These are phyloP conservation scores for Sebastes trivittatus DNA, from an alignment of 2,797 vertebrate species.

Conservation along the genomic window DNA sequence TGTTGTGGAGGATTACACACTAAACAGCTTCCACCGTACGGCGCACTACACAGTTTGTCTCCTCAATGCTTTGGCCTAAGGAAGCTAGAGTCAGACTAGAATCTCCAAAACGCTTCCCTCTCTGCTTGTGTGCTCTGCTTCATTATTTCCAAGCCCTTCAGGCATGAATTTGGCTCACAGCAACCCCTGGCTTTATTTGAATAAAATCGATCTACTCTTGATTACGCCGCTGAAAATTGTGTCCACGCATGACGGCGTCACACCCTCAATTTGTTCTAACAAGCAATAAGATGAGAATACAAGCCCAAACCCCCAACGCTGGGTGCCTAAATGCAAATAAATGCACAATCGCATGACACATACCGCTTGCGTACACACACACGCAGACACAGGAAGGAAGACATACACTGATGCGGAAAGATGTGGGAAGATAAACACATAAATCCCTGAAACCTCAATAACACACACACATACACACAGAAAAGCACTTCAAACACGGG, in stretches of 20 bases:
- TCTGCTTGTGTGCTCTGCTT: constrained; percentile 22
- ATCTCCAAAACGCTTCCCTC: constrained; percentile 8
- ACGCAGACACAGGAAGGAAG: background rate
- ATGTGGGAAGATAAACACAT: constrained; percentile 27
- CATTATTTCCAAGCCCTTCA: constrained; percentile 51
- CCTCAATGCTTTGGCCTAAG: background rate
- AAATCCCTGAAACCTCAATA: constrained; percentile 31
- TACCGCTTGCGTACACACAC: background rate
- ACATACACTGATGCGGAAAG: background rate
- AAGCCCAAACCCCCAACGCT: background rate
- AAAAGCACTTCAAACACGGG: constrained; percentile 32
- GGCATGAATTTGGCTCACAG: constrained; percentile 41
- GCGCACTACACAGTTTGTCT: background rate
- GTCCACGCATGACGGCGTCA: constrained; percentile 51
- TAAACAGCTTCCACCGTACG: background rate
- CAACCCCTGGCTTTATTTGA: constrained; percentile 52
- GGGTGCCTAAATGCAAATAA: constrained; percentile 24
- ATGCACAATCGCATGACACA: background rate
- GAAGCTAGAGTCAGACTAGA: constrained; percentile 1
- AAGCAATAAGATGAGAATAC: constrained; percentile 49
- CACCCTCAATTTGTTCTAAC: constrained; percentile 68
- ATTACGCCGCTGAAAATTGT: constrained; percentile 54
- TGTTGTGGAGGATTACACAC: background rate
- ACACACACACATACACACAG: constrained; percentile 3
- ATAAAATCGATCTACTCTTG: constrained; percentile 66